Evolutionary conservation across 64 coral and sea anemone species (phyloP).

Genomic region (Catalaphyllia jardinei): DNA sequence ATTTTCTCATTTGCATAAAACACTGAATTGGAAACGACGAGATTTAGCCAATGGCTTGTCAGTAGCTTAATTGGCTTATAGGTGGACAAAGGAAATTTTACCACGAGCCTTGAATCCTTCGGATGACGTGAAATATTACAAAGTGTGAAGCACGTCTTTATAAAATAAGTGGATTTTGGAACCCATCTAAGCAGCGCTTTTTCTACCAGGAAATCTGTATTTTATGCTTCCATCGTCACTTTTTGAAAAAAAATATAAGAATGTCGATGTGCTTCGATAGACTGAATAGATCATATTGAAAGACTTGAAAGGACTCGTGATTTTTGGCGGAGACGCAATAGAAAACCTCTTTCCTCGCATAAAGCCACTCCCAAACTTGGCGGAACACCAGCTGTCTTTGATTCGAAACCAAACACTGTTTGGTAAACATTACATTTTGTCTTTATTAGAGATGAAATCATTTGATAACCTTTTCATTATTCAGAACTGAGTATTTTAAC

Average conservation of each 20-base stretch:
- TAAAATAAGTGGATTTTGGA: background rate
- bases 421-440: background rate
- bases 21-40: too few relatives aligned
- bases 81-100: background rate
- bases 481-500: background rate
- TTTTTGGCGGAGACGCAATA: constrained; percentile 14
- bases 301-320: background rate
- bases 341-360: background rate
- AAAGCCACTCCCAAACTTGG: constrained; percentile 5
- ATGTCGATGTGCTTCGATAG: background rate
- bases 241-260: background rate
- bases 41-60: background rate
- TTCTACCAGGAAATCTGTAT: background rate
- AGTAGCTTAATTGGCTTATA: constrained; percentile 7
- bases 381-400: background rate
- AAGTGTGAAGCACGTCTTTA: background rate
- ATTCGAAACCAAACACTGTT: background rate
- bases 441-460: background rate
- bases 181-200: background rate
- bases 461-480: background rate
- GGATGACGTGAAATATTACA: background rate
- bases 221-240: background rate
- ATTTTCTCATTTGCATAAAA: too few relatives aligned
- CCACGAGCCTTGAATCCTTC: background rate
- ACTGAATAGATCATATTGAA: background rate